phyloP scores from a whole-genome alignment of 2,888 invertebrate genomes.

The Timema podura region DNA sequence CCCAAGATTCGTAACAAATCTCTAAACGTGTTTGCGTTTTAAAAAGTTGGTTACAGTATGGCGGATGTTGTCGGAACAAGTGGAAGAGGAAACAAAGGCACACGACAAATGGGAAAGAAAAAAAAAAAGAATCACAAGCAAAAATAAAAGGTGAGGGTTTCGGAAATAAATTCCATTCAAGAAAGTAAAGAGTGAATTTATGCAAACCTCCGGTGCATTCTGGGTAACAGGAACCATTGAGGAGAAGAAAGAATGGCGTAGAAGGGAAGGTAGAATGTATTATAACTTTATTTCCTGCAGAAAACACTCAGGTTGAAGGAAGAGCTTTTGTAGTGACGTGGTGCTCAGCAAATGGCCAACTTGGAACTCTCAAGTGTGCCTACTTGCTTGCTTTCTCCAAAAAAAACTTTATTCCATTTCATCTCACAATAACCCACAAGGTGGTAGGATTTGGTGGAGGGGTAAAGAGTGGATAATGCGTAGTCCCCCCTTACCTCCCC shows the following conservation, averaged over 20 bases:
- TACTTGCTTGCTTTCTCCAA: neutral
- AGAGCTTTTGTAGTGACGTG: conserved; percentile 2
- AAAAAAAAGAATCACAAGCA: neutral
- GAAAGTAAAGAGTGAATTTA: conserved; percentile 16
- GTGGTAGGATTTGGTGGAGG: no score
- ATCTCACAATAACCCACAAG: no score
- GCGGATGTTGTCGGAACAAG: neutral
- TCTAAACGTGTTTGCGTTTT: neutral
- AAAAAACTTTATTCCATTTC: neutral
- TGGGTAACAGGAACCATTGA: conserved; percentile 20
- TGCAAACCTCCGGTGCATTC: conserved; percentile 24
- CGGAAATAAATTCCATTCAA: conserved; percentile 26
- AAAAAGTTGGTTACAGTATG: neutral
- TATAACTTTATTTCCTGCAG: conserved; percentile 27
- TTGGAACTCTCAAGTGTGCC: neutral
- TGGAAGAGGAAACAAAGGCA: conserved; percentile 26
- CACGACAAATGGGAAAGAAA: conserved; percentile 17
- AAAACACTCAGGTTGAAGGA: conserved; percentile 23
- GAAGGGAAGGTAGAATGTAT: conserved; percentile 23
- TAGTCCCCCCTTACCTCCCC: no score
- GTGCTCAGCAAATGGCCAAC: no score
- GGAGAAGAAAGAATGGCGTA: neutral
- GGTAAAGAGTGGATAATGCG: no score
- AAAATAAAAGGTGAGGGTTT: conserved; percentile 19
- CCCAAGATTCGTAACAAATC: no score